Evolutionary conservation across 2,113 vertebrate species (phyloP).

Genomic region (Zapus hudsonius): DNA sequence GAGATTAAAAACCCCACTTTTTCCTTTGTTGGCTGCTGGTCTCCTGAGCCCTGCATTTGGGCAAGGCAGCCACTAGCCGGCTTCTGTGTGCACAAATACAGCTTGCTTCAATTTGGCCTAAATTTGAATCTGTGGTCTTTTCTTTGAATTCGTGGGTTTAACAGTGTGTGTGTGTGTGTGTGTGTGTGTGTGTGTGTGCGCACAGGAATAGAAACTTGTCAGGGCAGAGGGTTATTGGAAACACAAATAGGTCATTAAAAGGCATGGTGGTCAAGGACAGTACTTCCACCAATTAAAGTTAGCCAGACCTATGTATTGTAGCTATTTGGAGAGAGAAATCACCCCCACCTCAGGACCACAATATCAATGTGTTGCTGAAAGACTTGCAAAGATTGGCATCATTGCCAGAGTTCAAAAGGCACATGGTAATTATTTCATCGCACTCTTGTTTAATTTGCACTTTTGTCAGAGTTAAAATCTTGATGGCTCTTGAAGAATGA

Average conservation of each 20-base stretch:
- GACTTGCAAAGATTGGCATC: background rate
- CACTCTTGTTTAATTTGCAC: slow-evolving; percentile 30
- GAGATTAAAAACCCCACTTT: too few species aligned
- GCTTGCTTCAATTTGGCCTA: too few species aligned
- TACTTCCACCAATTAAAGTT: background rate
- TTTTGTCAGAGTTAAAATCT: slow-evolving; percentile 46
- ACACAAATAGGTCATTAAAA: background rate
- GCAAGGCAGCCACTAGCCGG: too few species aligned
- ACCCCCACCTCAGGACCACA: background rate
- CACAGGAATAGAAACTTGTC: background rate
- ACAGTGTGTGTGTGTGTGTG: too few species aligned
- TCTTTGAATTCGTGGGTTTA: too few species aligned
- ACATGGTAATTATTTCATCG: background rate
- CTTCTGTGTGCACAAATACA: too few species aligned
- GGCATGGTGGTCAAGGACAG: background rate
- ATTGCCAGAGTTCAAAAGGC: background rate
- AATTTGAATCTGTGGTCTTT: too few species aligned
- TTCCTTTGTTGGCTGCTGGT: too few species aligned
- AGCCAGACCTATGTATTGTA: background rate
- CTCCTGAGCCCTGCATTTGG: too few species aligned
- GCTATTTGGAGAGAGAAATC: background rate
- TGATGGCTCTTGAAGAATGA: slow-evolving; percentile 26
- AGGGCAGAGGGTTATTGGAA: background rate
- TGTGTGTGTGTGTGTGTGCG: too few species aligned
- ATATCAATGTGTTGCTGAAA: background rate